Evolutionary conservation across 2,113 vertebrate species (phyloP), one percentile per base, ranked within the genome.

Genomic region (Clarias macrocephalus): DNA sequence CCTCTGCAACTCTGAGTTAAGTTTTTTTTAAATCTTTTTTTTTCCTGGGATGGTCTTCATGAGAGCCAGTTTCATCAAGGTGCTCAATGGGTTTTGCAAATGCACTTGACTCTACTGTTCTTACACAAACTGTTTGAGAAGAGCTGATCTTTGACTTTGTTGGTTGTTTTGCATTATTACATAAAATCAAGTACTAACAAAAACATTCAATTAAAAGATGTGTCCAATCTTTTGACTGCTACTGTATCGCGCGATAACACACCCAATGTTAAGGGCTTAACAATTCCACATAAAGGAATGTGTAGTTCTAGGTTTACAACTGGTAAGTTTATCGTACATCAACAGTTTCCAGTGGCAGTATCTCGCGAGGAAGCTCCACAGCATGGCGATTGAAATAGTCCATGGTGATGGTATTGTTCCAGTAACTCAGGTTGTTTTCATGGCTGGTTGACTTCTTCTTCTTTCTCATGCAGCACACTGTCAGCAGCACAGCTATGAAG

Each of bases 381-480:
- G 98, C 98, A 10, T 99, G 97, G 72, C 96, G 95, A 95, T 95
- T 99, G 95, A 99, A 99, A 95, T 99, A 99, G 94, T 99, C 98
- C 98, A 99, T 99, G 91, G 98, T 99, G 94, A 99, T 99, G 91
- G 97, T 96, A 9, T 99, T 98, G 94, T 99, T 99, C 98, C 98
- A 99, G 91, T 99, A 99, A 94, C 98, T 99, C 95, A 99, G 95
- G 92, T 97, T 99, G 94, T 97, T 99, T 95, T 99, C 98, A 5
- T 98, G 97, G 93, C 96, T 97, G 68, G 97, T 95, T 0, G 97
- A 95, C 95, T 99, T 99, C 93, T 97, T 99, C 96, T 95, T 99
- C 93, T 95, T 97, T 92, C 94, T 95, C 97, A 99, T 97, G 92
- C 97, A 99, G 95, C 97, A 99, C 90, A 99, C 96, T 0, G 98